Conservation (phyloP, 2,113 vertebrate species). For the Xenopus laevis region DNA sequence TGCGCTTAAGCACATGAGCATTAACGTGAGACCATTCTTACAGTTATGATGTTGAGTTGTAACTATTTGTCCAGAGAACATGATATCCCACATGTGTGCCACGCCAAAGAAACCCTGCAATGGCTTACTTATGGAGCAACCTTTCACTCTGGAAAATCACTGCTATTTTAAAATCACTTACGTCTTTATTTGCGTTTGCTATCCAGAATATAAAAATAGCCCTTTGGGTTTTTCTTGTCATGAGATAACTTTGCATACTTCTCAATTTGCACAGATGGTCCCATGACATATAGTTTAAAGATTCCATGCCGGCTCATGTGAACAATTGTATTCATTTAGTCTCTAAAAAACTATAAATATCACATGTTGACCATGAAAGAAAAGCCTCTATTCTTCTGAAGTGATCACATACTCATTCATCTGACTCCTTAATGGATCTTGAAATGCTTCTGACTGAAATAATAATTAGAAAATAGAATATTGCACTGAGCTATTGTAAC, state of each 20-base stretch:
- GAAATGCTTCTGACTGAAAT: no score
- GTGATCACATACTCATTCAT: constrained; percentile 4
- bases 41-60: constrained; percentile 4
- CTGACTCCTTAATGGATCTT: not conserved
- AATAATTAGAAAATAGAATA: not conserved
- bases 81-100: constrained; percentile 4
- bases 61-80: constrained; percentile 8
- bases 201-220: constrained; percentile 25
- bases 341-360: constrained; percentile 30
- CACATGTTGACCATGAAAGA: constrained; percentile 25
- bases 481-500: no score
- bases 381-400: constrained; percentile 29
- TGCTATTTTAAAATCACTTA: constrained; percentile 34
- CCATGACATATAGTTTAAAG: constrained; percentile 32
- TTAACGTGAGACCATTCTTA: not conserved
- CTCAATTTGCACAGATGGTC: constrained; percentile 44
- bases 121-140: constrained; percentile 18
- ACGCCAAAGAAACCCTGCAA: constrained; percentile 19
- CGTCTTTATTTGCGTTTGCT: constrained; percentile 40
- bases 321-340: constrained; percentile 37
- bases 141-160: constrained; percentile 34
- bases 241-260: constrained; percentile 39
- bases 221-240: constrained; percentile 40
- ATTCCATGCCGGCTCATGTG: constrained; percentile 37
- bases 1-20: not conserved